A percentile compares a stretch with the other conserved stretches of the same genome.
These are phyloP conservation scores for Collichthys lucidus DNA, from an alignment of 2,113 vertebrate genomes.

Conservation along the genomic window DNA sequence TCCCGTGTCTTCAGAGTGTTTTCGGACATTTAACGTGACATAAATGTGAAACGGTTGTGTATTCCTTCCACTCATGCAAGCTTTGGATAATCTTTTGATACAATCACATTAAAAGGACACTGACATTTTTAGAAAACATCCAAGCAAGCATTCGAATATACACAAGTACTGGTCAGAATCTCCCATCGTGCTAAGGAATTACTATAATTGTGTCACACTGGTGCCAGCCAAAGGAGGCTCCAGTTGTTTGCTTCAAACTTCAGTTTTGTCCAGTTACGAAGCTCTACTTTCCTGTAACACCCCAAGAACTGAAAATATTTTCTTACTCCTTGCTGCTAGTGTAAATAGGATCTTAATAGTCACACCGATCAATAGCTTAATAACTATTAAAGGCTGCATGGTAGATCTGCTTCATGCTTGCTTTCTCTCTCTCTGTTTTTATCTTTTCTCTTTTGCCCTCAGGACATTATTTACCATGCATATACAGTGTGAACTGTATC, in stretches of 20 bases:
- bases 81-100: conserved; percentile 66
- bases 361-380: conserved; percentile 29
- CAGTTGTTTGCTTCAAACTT: conserved; percentile 38
- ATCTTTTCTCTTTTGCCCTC: not conserved
- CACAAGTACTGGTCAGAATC: conserved; percentile 9
- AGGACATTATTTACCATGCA: conserved; percentile 9
- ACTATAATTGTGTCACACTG: conserved; percentile 11
- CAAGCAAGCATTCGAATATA: conserved; percentile 27
- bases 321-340: conserved; percentile 1
- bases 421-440: conserved; percentile 3
- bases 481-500: not conserved
- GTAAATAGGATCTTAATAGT: conserved; percentile 42
- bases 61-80: conserved; percentile 25
- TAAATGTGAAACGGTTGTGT: conserved; percentile 42
- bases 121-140: conserved; percentile 49
- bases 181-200: conserved; percentile 21
- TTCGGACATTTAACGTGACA: conserved; percentile 25
- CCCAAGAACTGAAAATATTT: not conserved
- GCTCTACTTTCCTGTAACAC: not conserved
- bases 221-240: conserved; percentile 2
- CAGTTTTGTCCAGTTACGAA: conserved; percentile 25
- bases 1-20: conserved; percentile 22
- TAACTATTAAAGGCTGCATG: not conserved
- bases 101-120: conserved; percentile 29
- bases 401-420: not conserved